Evolutionary conservation across 2,797 vertebrate genomes (phyloP).

Genomic region (Dendrocincla tyrannina): DNA sequence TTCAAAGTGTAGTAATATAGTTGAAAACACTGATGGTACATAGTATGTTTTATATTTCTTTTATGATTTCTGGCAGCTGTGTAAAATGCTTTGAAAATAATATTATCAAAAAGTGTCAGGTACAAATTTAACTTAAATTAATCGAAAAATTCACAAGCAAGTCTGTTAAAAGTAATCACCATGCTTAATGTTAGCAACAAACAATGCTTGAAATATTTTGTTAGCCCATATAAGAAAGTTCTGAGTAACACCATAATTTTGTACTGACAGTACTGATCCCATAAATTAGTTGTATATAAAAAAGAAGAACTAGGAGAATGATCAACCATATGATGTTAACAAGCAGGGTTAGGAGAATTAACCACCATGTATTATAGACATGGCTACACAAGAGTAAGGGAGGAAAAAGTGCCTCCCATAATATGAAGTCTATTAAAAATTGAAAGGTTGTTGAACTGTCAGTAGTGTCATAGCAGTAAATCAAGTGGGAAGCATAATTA

Average conservation of each 20-base stretch:
- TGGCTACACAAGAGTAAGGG: neutral
- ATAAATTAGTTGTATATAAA: neutral
- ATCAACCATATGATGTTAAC: neutral
- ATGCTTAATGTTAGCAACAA: neutral
- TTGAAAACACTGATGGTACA: neutral
- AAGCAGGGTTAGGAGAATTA: neutral
- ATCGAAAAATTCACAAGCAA: neutral
- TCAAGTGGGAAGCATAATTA: conserved; percentile 31
- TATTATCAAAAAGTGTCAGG: neutral
- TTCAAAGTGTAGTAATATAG: neutral
- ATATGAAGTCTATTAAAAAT: neutral
- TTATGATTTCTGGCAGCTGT: neutral
- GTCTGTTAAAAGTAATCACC: neutral
- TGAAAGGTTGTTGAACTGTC: neutral
- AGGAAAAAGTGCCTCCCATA: neutral
- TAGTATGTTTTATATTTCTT: neutral
- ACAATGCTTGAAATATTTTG: neutral
- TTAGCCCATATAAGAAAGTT: neutral
- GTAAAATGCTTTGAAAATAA: neutral
- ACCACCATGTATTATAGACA: neutral
- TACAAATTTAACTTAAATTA: neutral
- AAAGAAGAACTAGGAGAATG: neutral
- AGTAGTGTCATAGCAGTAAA: neutral
- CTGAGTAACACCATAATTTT: neutral
- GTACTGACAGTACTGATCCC: neutral